Conservation (phyloP, 2,113 vertebrate genomes). For the Oncorhynchus gorbuscha region DNA sequence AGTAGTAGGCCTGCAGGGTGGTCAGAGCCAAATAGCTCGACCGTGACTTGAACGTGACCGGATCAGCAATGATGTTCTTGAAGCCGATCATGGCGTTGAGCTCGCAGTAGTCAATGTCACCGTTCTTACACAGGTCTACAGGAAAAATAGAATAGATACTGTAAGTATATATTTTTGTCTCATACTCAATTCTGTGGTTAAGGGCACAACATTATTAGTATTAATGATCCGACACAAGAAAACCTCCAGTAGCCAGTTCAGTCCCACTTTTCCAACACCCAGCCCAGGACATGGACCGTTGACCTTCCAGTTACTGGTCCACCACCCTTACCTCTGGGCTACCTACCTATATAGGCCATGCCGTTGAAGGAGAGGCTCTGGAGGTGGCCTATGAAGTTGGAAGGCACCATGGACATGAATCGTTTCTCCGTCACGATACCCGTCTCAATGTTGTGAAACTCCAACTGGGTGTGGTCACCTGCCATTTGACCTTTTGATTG, state of each 20-base stretch:
- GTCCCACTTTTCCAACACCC: no score
- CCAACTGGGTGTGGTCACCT: slow-evolving; percentile 95
- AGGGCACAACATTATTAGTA: no score
- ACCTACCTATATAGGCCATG: slow-evolving; percentile 86
- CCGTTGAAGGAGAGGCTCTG: slow-evolving; percentile 97
- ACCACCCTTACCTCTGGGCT: no score
- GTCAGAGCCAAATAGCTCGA: slow-evolving; percentile 92
- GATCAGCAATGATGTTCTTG: slow-evolving; percentile 97
- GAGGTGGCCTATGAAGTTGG: slow-evolving; percentile 97
- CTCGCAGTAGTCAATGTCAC: slow-evolving; percentile 98
- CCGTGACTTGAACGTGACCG: slow-evolving; percentile 98
- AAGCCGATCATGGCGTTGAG: slow-evolving; percentile 97
- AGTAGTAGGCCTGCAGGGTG: slow-evolving; percentile 95
- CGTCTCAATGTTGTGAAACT: slow-evolving; percentile 98
- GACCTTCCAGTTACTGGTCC: no score
- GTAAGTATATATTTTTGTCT: no score
- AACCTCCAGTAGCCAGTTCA: no score
- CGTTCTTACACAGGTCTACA: slow-evolving; percentile 93
- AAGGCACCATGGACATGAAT: slow-evolving; percentile 89
- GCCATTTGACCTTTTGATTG: slow-evolving; percentile 89
- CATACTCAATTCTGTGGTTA: no score
- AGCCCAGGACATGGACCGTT: no score
- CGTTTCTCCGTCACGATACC: slow-evolving; percentile 97
- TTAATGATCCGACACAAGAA: no score
- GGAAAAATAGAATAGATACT: no score